Base-by-base conservation (phyloP, 1,140 invertebrate genomes). In the Drosophila leontia region DNA sequence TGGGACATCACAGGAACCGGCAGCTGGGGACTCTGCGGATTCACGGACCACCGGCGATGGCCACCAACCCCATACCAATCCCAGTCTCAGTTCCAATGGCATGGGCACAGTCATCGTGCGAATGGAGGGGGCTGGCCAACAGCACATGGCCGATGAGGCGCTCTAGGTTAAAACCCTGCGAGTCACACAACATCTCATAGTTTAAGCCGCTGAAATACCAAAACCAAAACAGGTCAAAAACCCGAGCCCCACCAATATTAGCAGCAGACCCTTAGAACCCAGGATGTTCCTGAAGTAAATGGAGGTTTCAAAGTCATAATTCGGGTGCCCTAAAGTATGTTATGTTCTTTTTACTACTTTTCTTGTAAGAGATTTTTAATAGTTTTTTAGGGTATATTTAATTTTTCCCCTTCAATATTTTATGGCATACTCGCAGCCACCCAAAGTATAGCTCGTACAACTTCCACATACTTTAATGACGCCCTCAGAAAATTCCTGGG, bases 121-220 rank as follows among this genome's bases (percentile, higher is more conserved):
- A 29, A 82, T 91, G 74, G 59, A 85, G 50, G 57, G 68, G 59
- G 53, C 67, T 72, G 65, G 68, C 45, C 78, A 82, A 13, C 62
- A 76, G 39, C 48, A 80, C 39, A 80, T 92, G 45, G 85, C 91
- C 53, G 91, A 92, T 42, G 91, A 92, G 76, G 86, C 91, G 60
- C 79, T 92, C 59, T 92, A 92, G 88, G 48, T 39, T 34, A 15
- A n/a, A 42, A 1, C 32, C 19, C 42, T 26, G 42, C 17, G 45
- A 81, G 78, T 78, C 82, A 78, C 64, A 63, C 80, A 78, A 79
- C 81, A 80, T 87, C 83, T 87, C 83, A 87, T 87, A 87, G 79
- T 74, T 50, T 87, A 87, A 87, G 82, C 77, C 64, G 63, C 26
- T 23, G 47, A 51, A 53, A 59, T 67, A 70, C 67, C 60, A 37